Evolutionary conservation across 2,888 invertebrate genomes (phyloP), one percentile per base, ranked within the genome.

Genomic region (Chrysopilus asiliformis): DNA sequence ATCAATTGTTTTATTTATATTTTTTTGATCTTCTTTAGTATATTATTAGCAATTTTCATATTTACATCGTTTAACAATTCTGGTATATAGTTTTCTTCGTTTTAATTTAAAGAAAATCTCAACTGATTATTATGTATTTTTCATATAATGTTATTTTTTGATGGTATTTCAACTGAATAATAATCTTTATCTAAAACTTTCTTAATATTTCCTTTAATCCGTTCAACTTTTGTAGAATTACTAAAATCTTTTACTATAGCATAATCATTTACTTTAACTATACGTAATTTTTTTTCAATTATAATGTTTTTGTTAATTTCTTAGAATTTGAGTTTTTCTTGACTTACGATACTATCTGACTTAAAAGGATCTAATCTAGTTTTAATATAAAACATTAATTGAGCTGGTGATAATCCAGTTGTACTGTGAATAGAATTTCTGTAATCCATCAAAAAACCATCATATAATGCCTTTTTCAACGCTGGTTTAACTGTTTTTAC

Each of bases 361-460:
- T n/a, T n/a, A n/a, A n/a, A n/a, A n/a, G 41, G 44, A 38, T 44
- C 46, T 14, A 44, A 24, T 18, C 36, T 32, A 9, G 38, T 43
- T 44, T 38, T 19, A 12, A 40, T 27, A 20, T 39, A 42, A 19
- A 45, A 45, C 44, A 45, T 43, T 7, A 47, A 33, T 29, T 32
- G 18, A 15, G 38, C 38, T 29, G 44, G 42, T 1, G 42, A 40
- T 17, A 44, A 42, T 7, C 40, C 41, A 7, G 31, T 41, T 26
- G 37, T 45, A 0, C 12, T n/a, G 27, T 35, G 38, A 16, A 22
- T 19, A 20, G 35, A 20, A 32, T 35, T 39, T 18, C 35, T 26
- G 20, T 44, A 45, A 37, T 45, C 43, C 2, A 47, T 36, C 27
- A 45, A 32, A 39, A 45, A 45, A 17, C 41, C 43, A 15, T 38